These are phyloP conservation scores for Neostethus bicornis DNA, from an alignment of 2,797 vertebrate genomes.

Conservation along the genomic window DNA sequence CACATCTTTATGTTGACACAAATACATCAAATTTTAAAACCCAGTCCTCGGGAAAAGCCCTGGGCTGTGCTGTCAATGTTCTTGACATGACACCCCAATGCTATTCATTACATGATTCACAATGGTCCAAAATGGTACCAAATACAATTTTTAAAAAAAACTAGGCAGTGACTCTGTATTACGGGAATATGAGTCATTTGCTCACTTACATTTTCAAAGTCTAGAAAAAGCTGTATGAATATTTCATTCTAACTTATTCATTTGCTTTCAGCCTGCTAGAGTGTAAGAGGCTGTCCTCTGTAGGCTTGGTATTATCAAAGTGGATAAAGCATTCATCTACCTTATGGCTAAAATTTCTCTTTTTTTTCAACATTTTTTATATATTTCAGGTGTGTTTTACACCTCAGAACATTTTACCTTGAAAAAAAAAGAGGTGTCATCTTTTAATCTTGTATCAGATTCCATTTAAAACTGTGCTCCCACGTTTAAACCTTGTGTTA, in stretches of 20 bases:
- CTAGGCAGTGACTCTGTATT: constrained; percentile 12
- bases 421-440: background rate
- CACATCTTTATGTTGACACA: background rate
- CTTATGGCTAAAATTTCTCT: background rate
- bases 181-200: constrained; percentile 11
- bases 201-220: constrained; percentile 17
- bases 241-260: constrained; percentile 4
- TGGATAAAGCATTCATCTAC: background rate
- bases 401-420: background rate
- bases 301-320: background rate
- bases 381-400: background rate
- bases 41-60: background rate
- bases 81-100: constrained; percentile 1
- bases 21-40: constrained; percentile 14
- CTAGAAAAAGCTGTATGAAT: constrained; percentile 15
- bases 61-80: constrained; percentile 1
- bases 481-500: background rate
- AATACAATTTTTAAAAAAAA: background rate
- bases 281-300: constrained; percentile 1
- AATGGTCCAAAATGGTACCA: constrained; percentile 4
- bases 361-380: background rate
- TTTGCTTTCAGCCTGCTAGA: constrained; percentile 8
- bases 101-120: constrained; percentile 7
- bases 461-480: constrained; percentile 1
- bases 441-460: background rate